These are phyloP conservation scores for Anoplophora glabripennis DNA, from an alignment of 1,140 invertebrate species.

Conservation along the genomic window DNA sequence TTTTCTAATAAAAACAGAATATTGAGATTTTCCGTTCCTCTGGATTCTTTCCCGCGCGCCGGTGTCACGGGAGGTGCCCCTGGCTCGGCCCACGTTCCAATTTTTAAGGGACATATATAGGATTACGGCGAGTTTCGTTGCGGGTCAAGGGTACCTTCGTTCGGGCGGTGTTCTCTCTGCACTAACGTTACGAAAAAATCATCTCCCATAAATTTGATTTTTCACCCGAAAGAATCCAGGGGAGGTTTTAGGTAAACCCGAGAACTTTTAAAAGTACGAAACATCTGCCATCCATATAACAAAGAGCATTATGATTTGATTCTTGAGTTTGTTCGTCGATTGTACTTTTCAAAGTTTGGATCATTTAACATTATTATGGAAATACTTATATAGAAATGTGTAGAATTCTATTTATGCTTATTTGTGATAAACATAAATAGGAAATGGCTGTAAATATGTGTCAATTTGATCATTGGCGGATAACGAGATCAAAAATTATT, in stretches of 20 bases:
- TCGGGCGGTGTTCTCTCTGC: slow-evolving; percentile 3
- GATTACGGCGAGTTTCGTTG: neutral
- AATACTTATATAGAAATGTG: slow-evolving; percentile 34
- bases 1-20: slow-evolving; percentile 20
- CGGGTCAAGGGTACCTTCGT: slow-evolving; percentile 1
- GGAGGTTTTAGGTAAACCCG: slow-evolving; percentile 19
- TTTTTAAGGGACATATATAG: slow-evolving; percentile 9
- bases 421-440: slow-evolving; percentile 32
- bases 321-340: slow-evolving; percentile 25
- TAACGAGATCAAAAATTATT: too few species aligned
- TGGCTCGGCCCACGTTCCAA: neutral
- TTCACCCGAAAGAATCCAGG: slow-evolving; percentile 16
- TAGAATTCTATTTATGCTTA: slow-evolving; percentile 37
- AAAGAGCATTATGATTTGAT: slow-evolving; percentile 17
- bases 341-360: slow-evolving; percentile 40
- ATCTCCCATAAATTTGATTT: neutral
- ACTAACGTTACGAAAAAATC: too few species aligned
- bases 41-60: neutral
- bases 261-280: slow-evolving; percentile 41
- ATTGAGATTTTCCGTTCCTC: neutral
- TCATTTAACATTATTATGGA: slow-evolving; percentile 22
- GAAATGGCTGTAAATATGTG: slow-evolving; percentile 31
- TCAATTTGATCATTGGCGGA: slow-evolving; percentile 20
- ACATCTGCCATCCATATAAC: slow-evolving; percentile 34
- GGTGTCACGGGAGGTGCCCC: neutral